Base-by-base conservation (phyloP, 2,113 vertebrate species). In the Piprites chloris region DNA sequence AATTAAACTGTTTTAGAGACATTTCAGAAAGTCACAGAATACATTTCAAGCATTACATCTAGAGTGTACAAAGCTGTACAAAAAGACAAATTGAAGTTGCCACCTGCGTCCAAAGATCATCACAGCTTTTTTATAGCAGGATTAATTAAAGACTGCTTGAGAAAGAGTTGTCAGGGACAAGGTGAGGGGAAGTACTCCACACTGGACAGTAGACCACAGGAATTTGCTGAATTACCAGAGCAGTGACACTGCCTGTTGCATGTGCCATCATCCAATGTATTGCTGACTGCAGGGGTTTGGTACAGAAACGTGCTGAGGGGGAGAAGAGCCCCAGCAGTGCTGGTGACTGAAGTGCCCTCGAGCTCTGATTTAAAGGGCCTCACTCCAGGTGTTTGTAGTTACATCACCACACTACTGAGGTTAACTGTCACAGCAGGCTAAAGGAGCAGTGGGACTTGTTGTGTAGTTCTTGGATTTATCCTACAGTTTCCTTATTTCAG, bases 251-350 rank as follows among this genome's bases (percentile, higher is more conserved):
- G 0, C 46, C 47, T n/a, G 66, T 18, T 46, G 46, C 33, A 27
- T 5, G 30, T 47, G 58, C 69, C 42, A 66, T 33, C 66, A 27
- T 5, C 21, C 62, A 9, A 24, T 2, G 18, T 3, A 2, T 46
- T 71, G 11, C 27, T n/a, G 69, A 2, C 56, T 39, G 32, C 2
- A 12, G 2, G 37, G 65, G 19, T 5, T 47, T 66, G 33, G 66
- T 18, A 17, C 35, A 24, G 65, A 33, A 9, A 5, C 8, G 78
- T 0, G 5, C 1, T 2, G 46, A 6, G 61, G 3, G 62, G 66
- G 42, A 46, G 37, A 7, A 17, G 20, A 68, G 52, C 39, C 46
- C 22, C 20, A 8, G 50, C 58, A 14, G 14, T 2, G 18, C 56
- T 53, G 71, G 32, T 15, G 62, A 1, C 69, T 46, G 2, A 4